Base-by-base conservation (phyloP, 2,113 vertebrate genomes). In the Puffinus mauretanicus region DNA sequence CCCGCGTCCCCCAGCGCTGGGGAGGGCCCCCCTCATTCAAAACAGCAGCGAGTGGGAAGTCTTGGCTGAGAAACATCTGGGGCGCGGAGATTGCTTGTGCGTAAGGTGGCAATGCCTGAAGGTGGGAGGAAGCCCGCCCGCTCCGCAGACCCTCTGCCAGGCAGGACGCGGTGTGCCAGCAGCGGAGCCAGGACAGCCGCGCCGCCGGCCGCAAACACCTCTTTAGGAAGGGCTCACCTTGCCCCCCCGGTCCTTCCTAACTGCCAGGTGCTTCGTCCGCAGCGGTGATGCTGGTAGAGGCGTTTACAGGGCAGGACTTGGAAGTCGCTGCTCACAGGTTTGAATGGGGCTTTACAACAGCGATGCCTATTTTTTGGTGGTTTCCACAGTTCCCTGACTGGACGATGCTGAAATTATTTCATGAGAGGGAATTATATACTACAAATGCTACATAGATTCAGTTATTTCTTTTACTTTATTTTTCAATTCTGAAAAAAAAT, bases 1-100 rank as follows among this genome's bases (percentile, higher is more conserved):
- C 46, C 36, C 8, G 0, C 2, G 5, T 42, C 26, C 29, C 46
- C 21, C 2, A 1, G 32, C 17, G 18, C n/a, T 51, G 38, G 4
- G 34, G 26, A 89, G 30, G 29, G 16, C 47, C 82, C 25, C 40
- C 14, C 36, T 87, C 49, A 6, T 27, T 76, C 30, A 9, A n/a
- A 52, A 7, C 58, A 77, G 61, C 2, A 0, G 14, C 0, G 4
- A 40, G 7, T 30, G 65, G 29, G 57, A 81, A 81, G 32, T 11
- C n/a, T 51, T 86, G 83, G 21, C 72, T 81, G 80, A 64, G 72
- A 67, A 79, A 38, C 0, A 0, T 13, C 46, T 21, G 7, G 7
- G 6, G 11, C 0, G 0, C 2, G 2, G 18, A 18, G 9, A 6
- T 24, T 49, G 5, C 18, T 77, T 66, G 40, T 32, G 18, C 27